Conservation (phyloP, 2,888 invertebrate species). For the Volucella inflata region DNA sequence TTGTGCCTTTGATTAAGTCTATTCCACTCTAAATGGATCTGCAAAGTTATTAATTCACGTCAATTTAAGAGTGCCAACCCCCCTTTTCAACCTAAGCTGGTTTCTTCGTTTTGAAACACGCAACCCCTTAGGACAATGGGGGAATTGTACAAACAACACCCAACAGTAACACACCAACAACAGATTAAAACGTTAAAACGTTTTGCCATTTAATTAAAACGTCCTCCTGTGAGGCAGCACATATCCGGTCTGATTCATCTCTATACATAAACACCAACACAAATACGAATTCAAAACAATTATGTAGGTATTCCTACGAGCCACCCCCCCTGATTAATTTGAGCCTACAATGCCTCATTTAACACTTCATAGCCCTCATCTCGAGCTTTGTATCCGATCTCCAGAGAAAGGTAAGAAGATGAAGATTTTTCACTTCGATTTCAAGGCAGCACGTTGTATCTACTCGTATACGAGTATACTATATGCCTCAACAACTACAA, state of each 20-base stretch:
- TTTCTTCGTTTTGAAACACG: neutral
- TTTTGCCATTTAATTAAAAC: constrained; percentile 56
- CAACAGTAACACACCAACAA: neutral
- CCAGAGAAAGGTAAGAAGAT: constrained; percentile 39
- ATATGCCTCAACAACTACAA: constrained; percentile 16
- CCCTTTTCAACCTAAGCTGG: neutral
- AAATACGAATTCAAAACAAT: constrained; percentile 25
- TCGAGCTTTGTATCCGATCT: neutral
- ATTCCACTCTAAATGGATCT: neutral
- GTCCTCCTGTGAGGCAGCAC: constrained; percentile 29
- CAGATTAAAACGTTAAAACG: constrained; percentile 48
- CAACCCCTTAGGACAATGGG: neutral
- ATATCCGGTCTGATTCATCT: neutral
- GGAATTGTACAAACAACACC: too few relatives aligned
- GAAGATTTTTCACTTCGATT: constrained; percentile 24
- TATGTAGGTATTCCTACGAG: constrained; percentile 12
- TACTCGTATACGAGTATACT: neutral
- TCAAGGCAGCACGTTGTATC: neutral
- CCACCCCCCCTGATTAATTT: constrained; percentile 53
- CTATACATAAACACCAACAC: neutral
- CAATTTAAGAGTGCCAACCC: neutral
- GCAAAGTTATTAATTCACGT: too few relatives aligned
- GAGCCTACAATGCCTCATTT: constrained; percentile 55
- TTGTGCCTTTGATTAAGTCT: neutral
- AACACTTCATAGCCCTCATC: constrained; percentile 33